Percentiles rank a stretch among this genome's conserved stretches.
These are phyloP conservation scores for Eumaeus atala DNA, from an alignment of 1,140 invertebrate species.

Conservation along the genomic window DNA sequence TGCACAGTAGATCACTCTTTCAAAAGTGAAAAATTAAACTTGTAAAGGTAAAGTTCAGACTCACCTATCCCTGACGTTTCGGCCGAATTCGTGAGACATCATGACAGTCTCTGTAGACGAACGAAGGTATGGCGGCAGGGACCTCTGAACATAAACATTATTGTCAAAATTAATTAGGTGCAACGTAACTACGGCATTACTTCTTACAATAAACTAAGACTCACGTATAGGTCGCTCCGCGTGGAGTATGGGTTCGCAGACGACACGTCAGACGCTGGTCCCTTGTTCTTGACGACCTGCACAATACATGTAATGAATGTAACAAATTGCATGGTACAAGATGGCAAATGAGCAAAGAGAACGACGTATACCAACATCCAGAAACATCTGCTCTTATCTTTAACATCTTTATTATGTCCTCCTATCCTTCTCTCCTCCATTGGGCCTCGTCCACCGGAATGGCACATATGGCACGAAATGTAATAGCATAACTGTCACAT, in stretches of 20 bases:
- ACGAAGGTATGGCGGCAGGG: slow-evolving; percentile 49
- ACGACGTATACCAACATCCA: no score
- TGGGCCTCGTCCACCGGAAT: no score
- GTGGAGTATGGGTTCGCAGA: slow-evolving; percentile 32
- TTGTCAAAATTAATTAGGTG: slow-evolving; percentile 1
- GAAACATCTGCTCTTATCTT: no score
- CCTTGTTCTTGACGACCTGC: slow-evolving; percentile 60
- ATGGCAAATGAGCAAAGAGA: no score
- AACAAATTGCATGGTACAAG: no score
- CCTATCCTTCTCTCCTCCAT: no score
- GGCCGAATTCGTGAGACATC: slow-evolving; percentile 44
- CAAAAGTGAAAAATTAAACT: background rate
- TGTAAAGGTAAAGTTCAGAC: slow-evolving; percentile 14
- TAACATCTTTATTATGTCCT: no score
- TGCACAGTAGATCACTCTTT: background rate
- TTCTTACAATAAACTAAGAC: slow-evolving; percentile 18
- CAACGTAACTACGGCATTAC: no score
- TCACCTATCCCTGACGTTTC: slow-evolving; percentile 47
- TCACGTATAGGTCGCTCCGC: slow-evolving; percentile 55
- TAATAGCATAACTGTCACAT: no score
- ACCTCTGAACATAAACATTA: slow-evolving; percentile 39
- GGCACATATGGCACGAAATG: no score
- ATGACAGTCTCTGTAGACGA: slow-evolving; percentile 58
- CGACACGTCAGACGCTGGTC: slow-evolving; percentile 45
- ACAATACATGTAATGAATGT: slow-evolving; percentile 17